These are phyloP conservation scores for Salmo trutta DNA, from an alignment of 2,797 vertebrate genomes.

Conservation along the genomic window DNA sequence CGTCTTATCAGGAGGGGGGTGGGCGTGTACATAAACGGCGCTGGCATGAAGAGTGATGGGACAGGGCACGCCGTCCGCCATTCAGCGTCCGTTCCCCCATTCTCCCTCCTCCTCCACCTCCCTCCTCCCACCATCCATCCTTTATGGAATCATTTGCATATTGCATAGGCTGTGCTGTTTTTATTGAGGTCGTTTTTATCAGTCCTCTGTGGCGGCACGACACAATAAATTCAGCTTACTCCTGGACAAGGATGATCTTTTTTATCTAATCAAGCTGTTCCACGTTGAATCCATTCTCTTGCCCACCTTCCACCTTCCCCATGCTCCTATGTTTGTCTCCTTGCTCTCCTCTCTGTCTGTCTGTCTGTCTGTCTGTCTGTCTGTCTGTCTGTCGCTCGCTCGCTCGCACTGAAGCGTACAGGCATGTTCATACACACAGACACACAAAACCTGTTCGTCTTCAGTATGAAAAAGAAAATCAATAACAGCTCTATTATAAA, in stretches of 20 bases:
- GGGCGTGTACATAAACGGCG: conserved; percentile 63
- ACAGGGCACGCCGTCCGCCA: conserved; percentile 31
- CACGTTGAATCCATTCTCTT: conserved; percentile 32
- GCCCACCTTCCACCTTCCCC: conserved; percentile 4
- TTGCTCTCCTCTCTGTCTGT: background rate
- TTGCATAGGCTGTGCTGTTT: conserved; percentile 67
- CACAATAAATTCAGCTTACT: conserved; percentile 73
- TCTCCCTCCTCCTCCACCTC: conserved; percentile 29
- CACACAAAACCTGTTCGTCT: background rate
- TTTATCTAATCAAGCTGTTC: conserved; percentile 60
- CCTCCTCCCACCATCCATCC: conserved; percentile 50
- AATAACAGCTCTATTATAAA: background rate
- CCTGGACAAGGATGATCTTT: conserved; percentile 69
- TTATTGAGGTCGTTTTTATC: conserved; percentile 76
- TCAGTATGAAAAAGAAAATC: background rate
- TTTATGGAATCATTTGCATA: conserved; percentile 75
- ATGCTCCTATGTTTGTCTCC: background rate
- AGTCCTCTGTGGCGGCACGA: conserved; percentile 36
- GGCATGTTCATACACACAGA: background rate
- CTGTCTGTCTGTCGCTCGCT: background rate
- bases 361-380: background rate
- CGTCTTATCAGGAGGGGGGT: conserved; percentile 56
- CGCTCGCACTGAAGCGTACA: background rate
- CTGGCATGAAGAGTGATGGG: conserved; percentile 70
- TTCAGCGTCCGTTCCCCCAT: conserved; percentile 33